phyloP scores from a whole-genome alignment of 2,888 invertebrate genomes.

The Axea sp. region DNA sequence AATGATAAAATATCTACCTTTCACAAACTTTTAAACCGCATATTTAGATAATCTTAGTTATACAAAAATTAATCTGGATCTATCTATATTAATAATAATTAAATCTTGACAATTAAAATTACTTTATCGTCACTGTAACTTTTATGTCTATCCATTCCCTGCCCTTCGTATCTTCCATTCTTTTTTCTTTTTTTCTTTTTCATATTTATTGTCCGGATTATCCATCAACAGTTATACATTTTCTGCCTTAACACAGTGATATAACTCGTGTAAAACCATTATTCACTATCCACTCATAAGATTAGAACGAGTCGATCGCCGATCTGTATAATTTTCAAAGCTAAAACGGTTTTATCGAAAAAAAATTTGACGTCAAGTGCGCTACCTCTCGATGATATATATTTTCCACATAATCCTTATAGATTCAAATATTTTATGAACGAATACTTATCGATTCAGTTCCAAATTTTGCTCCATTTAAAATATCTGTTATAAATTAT shows the following conservation, averaged over 20 bases:
- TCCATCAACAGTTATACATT: slow-evolving; percentile 61
- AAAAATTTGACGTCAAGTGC: slow-evolving; percentile 34
- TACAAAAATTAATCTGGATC: no score
- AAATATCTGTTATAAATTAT: no score
- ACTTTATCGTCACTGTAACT: background rate
- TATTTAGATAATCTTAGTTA: no score
- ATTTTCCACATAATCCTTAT: slow-evolving; percentile 29
- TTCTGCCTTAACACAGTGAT: slow-evolving; percentile 46
- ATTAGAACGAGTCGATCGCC: slow-evolving; percentile 50
- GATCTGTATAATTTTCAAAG: slow-evolving; percentile 54
- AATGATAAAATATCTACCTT: no score
- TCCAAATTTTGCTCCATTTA: slow-evolving; percentile 9
- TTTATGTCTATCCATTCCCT: slow-evolving; percentile 59
- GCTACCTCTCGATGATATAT: slow-evolving; percentile 29
- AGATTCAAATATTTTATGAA: slow-evolving; percentile 35
- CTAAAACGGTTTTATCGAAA: slow-evolving; percentile 35
- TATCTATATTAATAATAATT: no score
- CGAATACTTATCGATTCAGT: slow-evolving; percentile 15
- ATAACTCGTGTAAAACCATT: slow-evolving; percentile 60
- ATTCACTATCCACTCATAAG: slow-evolving; percentile 52
- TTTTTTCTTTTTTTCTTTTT: slow-evolving; percentile 31
- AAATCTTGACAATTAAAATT: no score
- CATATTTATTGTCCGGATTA: slow-evolving; percentile 63
- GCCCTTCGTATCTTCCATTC: slow-evolving; percentile 13
- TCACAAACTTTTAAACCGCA: no score